Evolutionary conservation across 2,113 vertebrate species (phyloP).

Genomic region (Tragelaphus scriptus): DNA sequence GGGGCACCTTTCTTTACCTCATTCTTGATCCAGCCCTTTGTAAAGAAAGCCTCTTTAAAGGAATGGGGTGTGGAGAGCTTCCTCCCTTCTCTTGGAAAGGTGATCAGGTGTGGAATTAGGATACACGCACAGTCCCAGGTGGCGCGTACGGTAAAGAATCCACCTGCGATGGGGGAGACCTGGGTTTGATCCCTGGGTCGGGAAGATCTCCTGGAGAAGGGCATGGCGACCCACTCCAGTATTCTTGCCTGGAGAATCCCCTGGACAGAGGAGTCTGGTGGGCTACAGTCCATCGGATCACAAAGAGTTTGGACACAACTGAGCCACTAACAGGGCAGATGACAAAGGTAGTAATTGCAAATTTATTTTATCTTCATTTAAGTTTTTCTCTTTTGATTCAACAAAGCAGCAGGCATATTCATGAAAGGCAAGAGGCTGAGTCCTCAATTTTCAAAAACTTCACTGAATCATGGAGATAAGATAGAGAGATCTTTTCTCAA

Average conservation of each 20-base stretch:
- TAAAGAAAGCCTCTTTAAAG: not conserved
- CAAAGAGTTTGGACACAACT: no score
- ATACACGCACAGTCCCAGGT: no score
- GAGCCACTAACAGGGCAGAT: not conserved
- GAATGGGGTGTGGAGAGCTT: not conserved
- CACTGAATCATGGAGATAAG: not conserved
- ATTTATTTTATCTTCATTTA: not conserved
- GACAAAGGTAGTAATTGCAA: not conserved
- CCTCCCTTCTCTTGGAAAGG: not conserved
- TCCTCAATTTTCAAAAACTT: not conserved
- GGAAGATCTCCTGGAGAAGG: no score
- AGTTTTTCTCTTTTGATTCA: not conserved
- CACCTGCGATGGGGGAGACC: no score
- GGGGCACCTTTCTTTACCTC: not conserved
- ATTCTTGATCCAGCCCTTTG: not conserved
- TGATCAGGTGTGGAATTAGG: not conserved
- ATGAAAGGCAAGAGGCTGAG: not conserved
- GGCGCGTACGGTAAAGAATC: rapidly evolving
- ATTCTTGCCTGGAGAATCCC: no score
- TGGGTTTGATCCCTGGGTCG: no score
- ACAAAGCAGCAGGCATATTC: not conserved
- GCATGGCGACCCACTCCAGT: no score
- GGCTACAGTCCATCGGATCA: no score
- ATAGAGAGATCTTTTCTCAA: not conserved
- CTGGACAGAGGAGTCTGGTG: no score